Percentiles rank a stretch among this genome's conserved stretches.
phyloP scores from a whole-genome alignment of 2,113 vertebrate genomes.

The Phalacrocorax aristotelis region DNA sequence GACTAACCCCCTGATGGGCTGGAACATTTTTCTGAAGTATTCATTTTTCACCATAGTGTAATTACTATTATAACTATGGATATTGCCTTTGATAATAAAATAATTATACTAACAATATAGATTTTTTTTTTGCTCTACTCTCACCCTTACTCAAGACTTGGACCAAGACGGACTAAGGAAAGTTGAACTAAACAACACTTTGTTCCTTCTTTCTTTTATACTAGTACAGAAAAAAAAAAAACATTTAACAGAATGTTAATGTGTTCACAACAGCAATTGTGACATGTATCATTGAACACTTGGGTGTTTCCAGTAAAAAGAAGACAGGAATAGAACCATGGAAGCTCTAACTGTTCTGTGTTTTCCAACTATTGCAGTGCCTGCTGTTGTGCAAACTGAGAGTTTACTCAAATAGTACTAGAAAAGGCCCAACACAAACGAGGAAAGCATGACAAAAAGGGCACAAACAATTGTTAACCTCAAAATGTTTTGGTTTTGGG shows the following conservation, averaged over 20 bases:
- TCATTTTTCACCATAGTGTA: slow-evolving; percentile 1
- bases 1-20: not conserved
- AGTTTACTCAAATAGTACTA: not conserved
- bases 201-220: not conserved
- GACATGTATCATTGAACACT: not conserved
- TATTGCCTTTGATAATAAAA: not conserved
- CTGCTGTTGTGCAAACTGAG: not conserved
- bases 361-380: not conserved
- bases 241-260: not conserved
- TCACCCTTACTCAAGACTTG: not conserved
- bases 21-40: slow-evolving; percentile 3
- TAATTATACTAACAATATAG: not conserved
- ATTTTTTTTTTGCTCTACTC: not conserved
- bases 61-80: not conserved
- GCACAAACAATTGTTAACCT: not conserved
- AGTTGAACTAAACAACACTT: not conserved
- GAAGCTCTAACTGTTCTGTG: not conserved
- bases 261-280: not conserved
- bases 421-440: not conserved
- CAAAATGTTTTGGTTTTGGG: too few species aligned
- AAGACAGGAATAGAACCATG: not conserved
- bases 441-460: not conserved
- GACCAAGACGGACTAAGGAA: not conserved
- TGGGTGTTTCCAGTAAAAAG: not conserved
- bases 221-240: not conserved